Evolutionary conservation across 2,113 vertebrate genomes (phyloP), one percentile per base, ranked within the genome.

Genomic region (Rhea pennata): DNA sequence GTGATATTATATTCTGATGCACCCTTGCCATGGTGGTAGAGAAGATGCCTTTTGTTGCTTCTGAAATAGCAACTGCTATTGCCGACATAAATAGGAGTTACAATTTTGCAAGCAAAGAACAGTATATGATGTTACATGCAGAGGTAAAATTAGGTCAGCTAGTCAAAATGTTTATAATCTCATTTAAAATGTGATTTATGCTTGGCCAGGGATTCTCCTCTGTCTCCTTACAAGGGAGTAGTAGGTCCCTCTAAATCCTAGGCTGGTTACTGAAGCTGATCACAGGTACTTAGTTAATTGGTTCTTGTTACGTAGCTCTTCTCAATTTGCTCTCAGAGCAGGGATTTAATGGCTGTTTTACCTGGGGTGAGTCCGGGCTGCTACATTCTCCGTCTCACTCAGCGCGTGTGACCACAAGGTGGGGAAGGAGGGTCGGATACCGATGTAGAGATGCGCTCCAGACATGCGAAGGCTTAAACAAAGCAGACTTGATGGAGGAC

Each of bases 121-220:
- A 72, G 19, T 50, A 44, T 21, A 21, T 1, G 5, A 20, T 65
- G 59, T 72, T 84, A 44, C 50, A 75, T 15, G 36, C 58, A 89
- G 53, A 76, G 91, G 23, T 50, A 66, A 92, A 96, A 92, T 13
- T n/a, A 62, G 70, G 80, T 65, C 93, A 92, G 17, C 48, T 88
- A 69, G 44, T 78, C 86, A 90, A 88, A 42, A 69, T 75, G 22
- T 75, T 88, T 93, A 66, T 85, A 71, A 82, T 93, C 53, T 76
- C 13, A 46, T 61, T 94, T 93, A 50, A 87, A 94, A 84, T 73
- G 8, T 87, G 70, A 87, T 78, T 59, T 92, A 27, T 84, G 10
- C 54, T 84, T 88, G 40, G 66, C 58, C 23, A 70, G 84, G 17
- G 54, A 82, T 89, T 91, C 36, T 75, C 51, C 16, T 84, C 80